Percentiles rank a stretch among this genome's conserved stretches.
phyloP scores from a whole-genome alignment of 2,797 vertebrate species.

The Peromyscus nudipes region DNA sequence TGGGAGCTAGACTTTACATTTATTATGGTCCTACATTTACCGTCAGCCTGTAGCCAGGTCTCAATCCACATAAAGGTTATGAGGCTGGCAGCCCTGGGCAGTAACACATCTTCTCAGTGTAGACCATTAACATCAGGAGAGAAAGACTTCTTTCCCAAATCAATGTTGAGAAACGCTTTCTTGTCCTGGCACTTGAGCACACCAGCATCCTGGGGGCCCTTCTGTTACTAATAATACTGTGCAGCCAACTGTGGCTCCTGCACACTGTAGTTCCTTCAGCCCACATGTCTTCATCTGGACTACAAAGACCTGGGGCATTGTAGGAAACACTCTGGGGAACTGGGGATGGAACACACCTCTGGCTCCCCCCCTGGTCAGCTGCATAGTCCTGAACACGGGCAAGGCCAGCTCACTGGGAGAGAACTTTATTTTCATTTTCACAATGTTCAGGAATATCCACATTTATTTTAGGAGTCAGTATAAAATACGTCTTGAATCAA shows the following conservation, averaged over 20 bases:
- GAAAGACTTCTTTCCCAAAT: neutral
- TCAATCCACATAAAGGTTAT: neutral
- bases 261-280: slow-evolving; percentile 8
- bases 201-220: neutral
- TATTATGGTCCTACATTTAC: neutral
- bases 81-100: neutral
- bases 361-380: neutral
- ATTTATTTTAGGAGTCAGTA: slow-evolving; percentile 1
- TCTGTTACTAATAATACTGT: slow-evolving; percentile 44
- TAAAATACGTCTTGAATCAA: neutral
- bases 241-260: slow-evolving; percentile 29
- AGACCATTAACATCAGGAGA: neutral
- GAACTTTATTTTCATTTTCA: slow-evolving; percentile 47
- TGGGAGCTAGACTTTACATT: neutral
- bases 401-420: neutral
- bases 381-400: neutral
- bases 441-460: neutral
- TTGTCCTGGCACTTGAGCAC: neutral
- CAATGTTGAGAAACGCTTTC: neutral
- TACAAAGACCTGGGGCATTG: slow-evolving; percentile 19
- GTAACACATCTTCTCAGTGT: neutral
- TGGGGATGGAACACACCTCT: neutral
- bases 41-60: neutral
- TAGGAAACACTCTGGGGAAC: slow-evolving; percentile 48
- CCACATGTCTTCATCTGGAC: slow-evolving; percentile 19